Base-by-base conservation (phyloP, 2,113 vertebrate species). In the Leptodactylus fuscus region DNA sequence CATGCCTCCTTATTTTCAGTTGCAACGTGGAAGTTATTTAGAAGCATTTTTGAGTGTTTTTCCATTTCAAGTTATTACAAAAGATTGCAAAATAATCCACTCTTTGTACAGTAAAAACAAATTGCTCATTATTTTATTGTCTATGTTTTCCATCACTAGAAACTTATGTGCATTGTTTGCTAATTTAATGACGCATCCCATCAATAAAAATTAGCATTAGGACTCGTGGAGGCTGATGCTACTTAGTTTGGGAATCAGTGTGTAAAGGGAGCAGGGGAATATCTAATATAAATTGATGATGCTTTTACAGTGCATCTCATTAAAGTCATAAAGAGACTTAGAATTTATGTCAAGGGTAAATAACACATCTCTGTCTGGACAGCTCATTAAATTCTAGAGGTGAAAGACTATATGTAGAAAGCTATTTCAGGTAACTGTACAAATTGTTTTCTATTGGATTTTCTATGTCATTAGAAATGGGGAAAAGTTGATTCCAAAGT, bases 321-420 rank as follows among this genome's bases (percentile, higher is more conserved):
- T 94, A 92, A 89, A 94, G 80, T 90, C 74, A 89, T 90, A 91
- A 92, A 92, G 82, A 91, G 89, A 89, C 87, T 83, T 89, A 85
- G 90, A 93, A 93, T 92, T 91, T 90, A 91, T 90, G 88, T 81
- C 88, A 90, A 87, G 87, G 87, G 80, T 92, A 94, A 94, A 93
- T 93, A 95, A 92, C 87, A 88, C 27, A 88, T 88, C 51, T 48
- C 44, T 88, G 88, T 87, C 87, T 27, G 87, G 88, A 89, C 69
- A 87, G 34, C 81, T 93, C 87, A 92, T 89, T 90, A 90, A 81
- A 92, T 89, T 87, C 22, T 87, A 89, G 89, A 89, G 0, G 3
- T 88, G 34, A 89, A 90, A 44, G 87, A 88, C 20, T 87, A 60
- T 87, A 87, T 2, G 4, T 82, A 89, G 88, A 86, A 85, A 76